Conservation (phyloP, 2,888 invertebrate species). For the Glaucopsyche alexis region DNA sequence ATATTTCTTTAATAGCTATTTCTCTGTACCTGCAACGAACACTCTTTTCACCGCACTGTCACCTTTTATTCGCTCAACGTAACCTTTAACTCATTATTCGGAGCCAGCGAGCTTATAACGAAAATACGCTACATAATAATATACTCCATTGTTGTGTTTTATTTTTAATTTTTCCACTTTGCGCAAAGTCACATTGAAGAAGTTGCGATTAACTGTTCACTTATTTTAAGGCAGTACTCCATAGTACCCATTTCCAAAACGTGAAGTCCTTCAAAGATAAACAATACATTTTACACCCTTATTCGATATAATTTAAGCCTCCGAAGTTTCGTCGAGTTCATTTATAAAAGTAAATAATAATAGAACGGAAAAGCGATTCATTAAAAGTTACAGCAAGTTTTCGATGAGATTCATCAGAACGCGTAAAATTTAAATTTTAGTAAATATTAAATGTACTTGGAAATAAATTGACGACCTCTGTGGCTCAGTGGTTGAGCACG, state of each 20-base stretch:
- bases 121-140: too few species aligned
- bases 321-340: conserved; percentile 17
- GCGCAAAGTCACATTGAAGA: not conserved
- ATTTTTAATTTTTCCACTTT: too few species aligned
- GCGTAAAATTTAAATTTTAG: not conserved
- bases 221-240: not conserved
- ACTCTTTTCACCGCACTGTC: too few species aligned
- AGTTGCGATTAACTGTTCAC: not conserved
- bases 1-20: too few species aligned
- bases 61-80: too few species aligned
- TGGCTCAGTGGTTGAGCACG: too few species aligned
- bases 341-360: conserved; percentile 28
- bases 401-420: conserved; percentile 3
- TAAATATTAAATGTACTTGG: too few species aligned
- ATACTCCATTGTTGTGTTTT: too few species aligned
- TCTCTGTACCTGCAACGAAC: too few species aligned
- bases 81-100: too few species aligned
- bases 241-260: not conserved
- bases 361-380: conserved; percentile 25
- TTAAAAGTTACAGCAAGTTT: conserved; percentile 23
- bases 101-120: too few species aligned
- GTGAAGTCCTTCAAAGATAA: conserved; percentile 1
- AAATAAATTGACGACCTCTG: too few species aligned
- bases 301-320: conserved; percentile 1
- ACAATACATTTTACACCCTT: conserved; percentile 21